Evolutionary conservation across 2,797 vertebrate species (phyloP).

Genomic region (Danionella dracula): DNA sequence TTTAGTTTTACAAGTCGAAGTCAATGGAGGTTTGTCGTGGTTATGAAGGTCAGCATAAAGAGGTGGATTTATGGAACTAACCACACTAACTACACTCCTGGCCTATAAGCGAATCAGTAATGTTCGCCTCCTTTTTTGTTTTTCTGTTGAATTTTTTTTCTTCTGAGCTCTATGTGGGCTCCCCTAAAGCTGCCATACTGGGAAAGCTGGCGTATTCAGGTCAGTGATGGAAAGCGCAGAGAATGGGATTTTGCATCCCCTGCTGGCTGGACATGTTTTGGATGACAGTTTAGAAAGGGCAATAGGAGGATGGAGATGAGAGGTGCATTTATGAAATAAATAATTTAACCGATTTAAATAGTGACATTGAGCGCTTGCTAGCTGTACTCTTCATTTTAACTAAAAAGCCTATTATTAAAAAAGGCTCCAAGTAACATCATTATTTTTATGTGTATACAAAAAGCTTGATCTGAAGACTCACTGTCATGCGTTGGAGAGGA

Average conservation of each 20-base stretch:
- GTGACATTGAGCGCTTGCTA: background rate
- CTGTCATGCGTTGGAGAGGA: no score
- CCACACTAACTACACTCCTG: slow-evolving; percentile 30
- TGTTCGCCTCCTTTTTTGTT: slow-evolving; percentile 4
- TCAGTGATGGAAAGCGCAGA: slow-evolving; percentile 62
- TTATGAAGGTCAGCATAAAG: slow-evolving; percentile 9
- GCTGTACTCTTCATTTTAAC: no score
- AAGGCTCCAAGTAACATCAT: no score
- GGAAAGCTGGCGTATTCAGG: slow-evolving; percentile 55
- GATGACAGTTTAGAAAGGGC: slow-evolving; percentile 56
- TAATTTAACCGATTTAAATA: slow-evolving; percentile 9
- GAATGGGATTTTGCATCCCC: slow-evolving; percentile 63
- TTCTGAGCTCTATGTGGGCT: slow-evolving; percentile 37
- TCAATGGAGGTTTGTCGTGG: background rate
- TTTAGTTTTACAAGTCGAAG: background rate
- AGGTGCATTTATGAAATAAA: slow-evolving; percentile 6
- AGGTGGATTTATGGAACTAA: background rate
- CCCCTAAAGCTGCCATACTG: slow-evolving; percentile 48
- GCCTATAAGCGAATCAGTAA: slow-evolving; percentile 23
- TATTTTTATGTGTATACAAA: no score
- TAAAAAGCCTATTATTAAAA: no score
- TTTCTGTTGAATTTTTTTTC: slow-evolving; percentile 1
- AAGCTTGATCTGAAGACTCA: no score
- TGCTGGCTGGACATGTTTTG: slow-evolving; percentile 60
- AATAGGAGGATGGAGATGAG: slow-evolving; percentile 19